phyloP scores from a whole-genome alignment of 2,888 invertebrate genomes.

The Teinopalpus imperialis region DNA sequence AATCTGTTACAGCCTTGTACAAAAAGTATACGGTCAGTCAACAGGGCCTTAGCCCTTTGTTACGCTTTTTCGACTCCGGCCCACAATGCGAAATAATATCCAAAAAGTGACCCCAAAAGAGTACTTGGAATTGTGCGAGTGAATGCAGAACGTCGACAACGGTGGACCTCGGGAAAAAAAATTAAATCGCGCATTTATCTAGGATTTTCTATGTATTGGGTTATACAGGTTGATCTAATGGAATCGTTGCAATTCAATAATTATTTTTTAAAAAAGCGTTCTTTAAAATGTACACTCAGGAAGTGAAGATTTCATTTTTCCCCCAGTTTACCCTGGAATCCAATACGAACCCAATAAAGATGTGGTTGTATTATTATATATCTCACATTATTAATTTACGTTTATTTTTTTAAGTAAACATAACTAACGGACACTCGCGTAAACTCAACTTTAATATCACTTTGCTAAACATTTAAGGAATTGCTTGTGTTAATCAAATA shows the following conservation, averaged over 20 bases:
- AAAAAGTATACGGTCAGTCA: conserved; percentile 68
- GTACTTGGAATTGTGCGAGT: conserved; percentile 57
- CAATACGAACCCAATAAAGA: too few relatives aligned
- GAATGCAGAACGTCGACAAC: conserved; percentile 52
- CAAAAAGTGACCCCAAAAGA: conserved; percentile 81
- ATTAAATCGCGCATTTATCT: conserved; percentile 58
- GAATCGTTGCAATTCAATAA: too few relatives aligned
- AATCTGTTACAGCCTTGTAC: conserved; percentile 48
- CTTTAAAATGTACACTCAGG: too few relatives aligned
- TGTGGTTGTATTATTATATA: too few relatives aligned
- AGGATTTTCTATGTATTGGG: conserved; percentile 45
- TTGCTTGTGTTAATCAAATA: conserved; percentile 1
- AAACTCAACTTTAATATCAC: too few relatives aligned
- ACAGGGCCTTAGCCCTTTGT: conserved; percentile 64
- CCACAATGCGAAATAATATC: conserved; percentile 73
- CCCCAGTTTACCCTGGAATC: too few relatives aligned
- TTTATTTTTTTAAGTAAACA: too few relatives aligned
- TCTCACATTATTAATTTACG: too few relatives aligned
- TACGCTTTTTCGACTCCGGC: conserved; percentile 60
- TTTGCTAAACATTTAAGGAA: conserved; percentile 1
- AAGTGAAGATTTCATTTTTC: too few relatives aligned
- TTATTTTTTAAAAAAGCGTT: too few relatives aligned
- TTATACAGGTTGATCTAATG: conserved; percentile 47
- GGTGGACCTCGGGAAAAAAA: conserved; percentile 50
- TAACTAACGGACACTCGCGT: too few relatives aligned